phyloP scores from a whole-genome alignment of 2,888 invertebrate genomes.

The Perithous albicinctus region DNA sequence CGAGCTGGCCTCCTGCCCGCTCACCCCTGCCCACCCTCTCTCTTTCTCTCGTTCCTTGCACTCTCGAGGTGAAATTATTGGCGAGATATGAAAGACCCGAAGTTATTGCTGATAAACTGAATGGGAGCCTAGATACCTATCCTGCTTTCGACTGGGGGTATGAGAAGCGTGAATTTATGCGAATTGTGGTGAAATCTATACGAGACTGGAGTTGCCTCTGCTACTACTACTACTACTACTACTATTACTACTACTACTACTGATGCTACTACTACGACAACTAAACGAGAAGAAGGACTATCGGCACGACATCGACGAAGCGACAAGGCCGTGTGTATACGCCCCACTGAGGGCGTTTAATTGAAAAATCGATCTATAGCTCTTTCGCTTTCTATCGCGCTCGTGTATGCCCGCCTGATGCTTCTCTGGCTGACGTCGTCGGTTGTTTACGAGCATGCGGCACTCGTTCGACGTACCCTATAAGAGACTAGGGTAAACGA shows the following conservation, averaged over 20 bases:
- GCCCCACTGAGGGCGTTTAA: slow-evolving; percentile 57
- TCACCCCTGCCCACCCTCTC: slow-evolving; percentile 51
- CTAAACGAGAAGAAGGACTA: slow-evolving; percentile 46
- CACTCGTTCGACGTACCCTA: slow-evolving; percentile 47
- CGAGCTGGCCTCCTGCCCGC: slow-evolving; percentile 42
- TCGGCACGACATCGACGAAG: slow-evolving; percentile 39
- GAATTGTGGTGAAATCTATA: slow-evolving; percentile 67
- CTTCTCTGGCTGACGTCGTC: slow-evolving; percentile 40
- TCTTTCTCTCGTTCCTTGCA: slow-evolving; percentile 64
- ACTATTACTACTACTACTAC: slow-evolving; percentile 29
- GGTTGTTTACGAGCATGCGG: slow-evolving; percentile 66
- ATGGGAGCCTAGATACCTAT: slow-evolving; percentile 70
- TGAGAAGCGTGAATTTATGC: slow-evolving; percentile 66
- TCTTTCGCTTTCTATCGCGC: slow-evolving; percentile 51
- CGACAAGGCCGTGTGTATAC: slow-evolving; percentile 17
- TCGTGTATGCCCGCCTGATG: slow-evolving; percentile 45
- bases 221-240: slow-evolving; percentile 47
- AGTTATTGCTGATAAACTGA: slow-evolving; percentile 82
- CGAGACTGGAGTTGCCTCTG: slow-evolving; percentile 33
- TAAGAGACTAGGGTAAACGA: slow-evolving; percentile 62
- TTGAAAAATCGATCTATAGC: slow-evolving; percentile 68
- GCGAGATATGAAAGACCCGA: slow-evolving; percentile 81
- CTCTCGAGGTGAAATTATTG: slow-evolving; percentile 80
- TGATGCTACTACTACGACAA: slow-evolving; percentile 26
- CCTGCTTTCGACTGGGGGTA: slow-evolving; percentile 28